Evolutionary conservation across 2,888 invertebrate genomes (phyloP).

Genomic region (Chaetoderma sp.): DNA sequence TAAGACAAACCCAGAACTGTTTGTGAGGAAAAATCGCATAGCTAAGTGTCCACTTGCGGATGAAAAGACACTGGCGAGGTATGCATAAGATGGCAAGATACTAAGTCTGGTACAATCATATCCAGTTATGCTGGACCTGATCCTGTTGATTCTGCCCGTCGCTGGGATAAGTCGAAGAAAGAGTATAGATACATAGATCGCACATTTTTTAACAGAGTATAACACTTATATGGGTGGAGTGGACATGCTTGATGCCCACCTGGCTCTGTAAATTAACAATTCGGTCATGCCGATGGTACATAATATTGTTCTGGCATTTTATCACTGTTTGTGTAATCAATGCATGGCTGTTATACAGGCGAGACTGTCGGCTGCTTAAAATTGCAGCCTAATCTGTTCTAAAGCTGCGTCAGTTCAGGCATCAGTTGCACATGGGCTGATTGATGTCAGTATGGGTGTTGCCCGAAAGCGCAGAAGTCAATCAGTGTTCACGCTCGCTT

Average conservation of each 20-base stretch:
- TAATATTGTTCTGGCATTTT: slow-evolving; percentile 1
- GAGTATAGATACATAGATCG: slow-evolving; percentile 39
- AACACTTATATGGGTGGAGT: slow-evolving; percentile 56
- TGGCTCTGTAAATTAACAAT: neutral
- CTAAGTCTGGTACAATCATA: slow-evolving; percentile 30
- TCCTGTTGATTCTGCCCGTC: slow-evolving; percentile 35
- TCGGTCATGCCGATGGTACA: neutral
- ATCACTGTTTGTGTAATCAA: neutral
- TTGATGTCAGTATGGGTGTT: too few relatives aligned
- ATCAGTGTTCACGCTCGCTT: neutral
- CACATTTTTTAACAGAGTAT: slow-evolving; percentile 45
- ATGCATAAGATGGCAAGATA: neutral
- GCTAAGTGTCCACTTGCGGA: neutral
- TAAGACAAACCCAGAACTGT: too few relatives aligned
- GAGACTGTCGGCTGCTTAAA: slow-evolving; percentile 4
- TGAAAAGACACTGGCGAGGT: neutral
- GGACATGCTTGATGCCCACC: slow-evolving; percentile 37
- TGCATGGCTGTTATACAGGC: neutral
- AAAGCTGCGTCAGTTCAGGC: too few relatives aligned
- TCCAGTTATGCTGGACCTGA: slow-evolving; percentile 52
- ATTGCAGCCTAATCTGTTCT: slow-evolving; percentile 1
- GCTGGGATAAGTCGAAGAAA: slow-evolving; percentile 40
- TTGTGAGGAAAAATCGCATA: neutral
- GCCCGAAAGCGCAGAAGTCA: too few relatives aligned
- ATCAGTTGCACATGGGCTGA: too few relatives aligned